A percentile compares a stretch with the other conserved stretches of the same genome.
These are phyloP conservation scores for Chaetodon auriga DNA, from an alignment of 2,113 vertebrate genomes.

Conservation along the genomic window DNA sequence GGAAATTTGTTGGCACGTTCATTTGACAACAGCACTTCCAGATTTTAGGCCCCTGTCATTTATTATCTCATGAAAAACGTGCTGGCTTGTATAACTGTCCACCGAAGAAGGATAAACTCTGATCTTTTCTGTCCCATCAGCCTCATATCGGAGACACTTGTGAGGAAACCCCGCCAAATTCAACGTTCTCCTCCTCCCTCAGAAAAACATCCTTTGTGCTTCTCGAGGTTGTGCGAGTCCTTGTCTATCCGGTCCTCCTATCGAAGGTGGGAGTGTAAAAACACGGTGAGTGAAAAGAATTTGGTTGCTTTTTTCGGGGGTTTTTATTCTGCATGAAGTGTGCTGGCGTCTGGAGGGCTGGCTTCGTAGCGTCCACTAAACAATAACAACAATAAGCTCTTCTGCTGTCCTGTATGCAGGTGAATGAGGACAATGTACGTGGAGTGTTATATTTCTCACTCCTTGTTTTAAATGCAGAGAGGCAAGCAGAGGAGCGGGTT, in stretches of 20 bases:
- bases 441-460: slow-evolving; percentile 33
- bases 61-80: neutral
- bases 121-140: slow-evolving; percentile 31
- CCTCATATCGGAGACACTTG: slow-evolving; percentile 33
- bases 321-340: slow-evolving; percentile 11
- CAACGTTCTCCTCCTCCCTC: slow-evolving; percentile 35
- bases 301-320: neutral
- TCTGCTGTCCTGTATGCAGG: neutral
- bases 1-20: neutral
- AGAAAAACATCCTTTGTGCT: slow-evolving; percentile 67
- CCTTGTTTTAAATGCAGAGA: slow-evolving; percentile 7
- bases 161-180: slow-evolving; percentile 58
- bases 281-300: slow-evolving; percentile 13
- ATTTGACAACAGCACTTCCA: neutral
- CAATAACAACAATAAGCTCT: too few species aligned
- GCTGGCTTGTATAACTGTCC: neutral
- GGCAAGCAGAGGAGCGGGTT: slow-evolving; percentile 36
- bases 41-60: too few species aligned
- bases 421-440: slow-evolving; percentile 29
- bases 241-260: neutral
- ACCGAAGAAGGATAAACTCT: slow-evolving; percentile 19
- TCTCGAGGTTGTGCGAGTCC: slow-evolving; percentile 35
- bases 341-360: slow-evolving; percentile 23
- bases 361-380: neutral
- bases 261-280: slow-evolving; percentile 13